Conservation (phyloP, 2,113 vertebrate genomes). For the Tretioscincus oriximinensis region DNA sequence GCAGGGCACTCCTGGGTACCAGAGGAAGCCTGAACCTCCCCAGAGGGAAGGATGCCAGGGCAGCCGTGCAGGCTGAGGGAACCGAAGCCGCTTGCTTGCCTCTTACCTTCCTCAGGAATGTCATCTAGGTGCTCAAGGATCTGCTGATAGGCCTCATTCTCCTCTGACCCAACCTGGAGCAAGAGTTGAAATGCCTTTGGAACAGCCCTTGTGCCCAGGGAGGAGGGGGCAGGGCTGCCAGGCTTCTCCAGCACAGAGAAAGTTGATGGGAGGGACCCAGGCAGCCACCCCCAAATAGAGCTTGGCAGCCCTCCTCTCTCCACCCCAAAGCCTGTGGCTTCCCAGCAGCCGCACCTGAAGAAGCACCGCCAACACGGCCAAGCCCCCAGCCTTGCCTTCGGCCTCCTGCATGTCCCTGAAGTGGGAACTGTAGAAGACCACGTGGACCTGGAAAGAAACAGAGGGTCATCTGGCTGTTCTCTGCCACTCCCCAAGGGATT, state of each 20-base stretch:
- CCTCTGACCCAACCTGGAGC: conserved; percentile 71
- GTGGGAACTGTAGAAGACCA: conserved; percentile 74
- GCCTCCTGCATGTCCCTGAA: conserved; percentile 60
- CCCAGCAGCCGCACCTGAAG: conserved; percentile 63
- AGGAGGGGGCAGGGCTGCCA: neutral
- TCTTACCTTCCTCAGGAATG: conserved; percentile 68
- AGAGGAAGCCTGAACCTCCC: neutral
- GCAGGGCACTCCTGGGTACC: too few relatives aligned
- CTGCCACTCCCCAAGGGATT: neutral
- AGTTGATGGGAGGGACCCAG: too few relatives aligned
- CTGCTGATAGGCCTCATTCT: conserved; percentile 69
- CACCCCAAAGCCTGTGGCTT: fast-evolving
- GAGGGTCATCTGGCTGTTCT: neutral
- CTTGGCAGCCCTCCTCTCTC: too few relatives aligned
- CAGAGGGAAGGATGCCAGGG: too few relatives aligned
- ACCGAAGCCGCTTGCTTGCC: too few relatives aligned
- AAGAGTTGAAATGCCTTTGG: neutral
- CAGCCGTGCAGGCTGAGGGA: too few relatives aligned
- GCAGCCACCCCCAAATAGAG: neutral
- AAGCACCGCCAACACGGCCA: conserved; percentile 75
- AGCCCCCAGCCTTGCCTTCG: conserved; percentile 58
- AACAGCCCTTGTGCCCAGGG: neutral
- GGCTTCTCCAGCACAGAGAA: neutral
- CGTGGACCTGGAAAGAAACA: conserved; percentile 67
- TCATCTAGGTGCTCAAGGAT: conserved; percentile 62